Conservation (phyloP, 2,113 vertebrate species). For the Myiopsitta monachus region DNA sequence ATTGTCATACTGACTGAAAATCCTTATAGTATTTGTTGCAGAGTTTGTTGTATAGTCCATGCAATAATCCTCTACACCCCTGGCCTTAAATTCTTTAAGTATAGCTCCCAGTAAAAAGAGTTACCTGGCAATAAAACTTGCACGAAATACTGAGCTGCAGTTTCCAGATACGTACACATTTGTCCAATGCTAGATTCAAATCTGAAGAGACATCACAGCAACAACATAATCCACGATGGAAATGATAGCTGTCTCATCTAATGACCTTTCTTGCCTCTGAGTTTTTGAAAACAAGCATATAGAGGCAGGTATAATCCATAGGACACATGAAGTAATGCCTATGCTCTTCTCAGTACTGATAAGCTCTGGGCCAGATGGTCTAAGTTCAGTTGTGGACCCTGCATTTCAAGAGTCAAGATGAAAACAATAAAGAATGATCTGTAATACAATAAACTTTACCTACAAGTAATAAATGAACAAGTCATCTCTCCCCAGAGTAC, state of each 20-base stretch:
- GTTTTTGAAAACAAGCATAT: neutral
- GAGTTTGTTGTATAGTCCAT: fast-evolving
- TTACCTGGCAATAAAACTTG: neutral
- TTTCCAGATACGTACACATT: neutral
- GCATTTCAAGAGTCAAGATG: neutral
- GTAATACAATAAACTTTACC: neutral
- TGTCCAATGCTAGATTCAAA: neutral
- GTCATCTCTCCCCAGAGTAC: neutral
- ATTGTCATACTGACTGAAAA: neutral
- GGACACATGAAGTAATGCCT: neutral
- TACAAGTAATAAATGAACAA: neutral
- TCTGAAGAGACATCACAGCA: neutral
- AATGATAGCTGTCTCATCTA: neutral
- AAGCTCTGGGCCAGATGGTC: neutral
- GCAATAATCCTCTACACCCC: neutral
- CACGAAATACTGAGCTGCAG: neutral
- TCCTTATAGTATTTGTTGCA: neutral
- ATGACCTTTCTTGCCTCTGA: neutral
- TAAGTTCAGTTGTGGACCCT: neutral
- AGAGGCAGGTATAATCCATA: neutral
- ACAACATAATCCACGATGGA: neutral
- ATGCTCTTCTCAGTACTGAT: neutral
- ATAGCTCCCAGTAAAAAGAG: neutral
- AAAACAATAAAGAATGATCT: neutral
- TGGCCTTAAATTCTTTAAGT: neutral